A percentile compares a stretch with the other conserved stretches of the same genome.
These are phyloP conservation scores for Cyrtorhinus lividipennis DNA, from an alignment of 1,140 invertebrate genomes.

Conservation along the genomic window DNA sequence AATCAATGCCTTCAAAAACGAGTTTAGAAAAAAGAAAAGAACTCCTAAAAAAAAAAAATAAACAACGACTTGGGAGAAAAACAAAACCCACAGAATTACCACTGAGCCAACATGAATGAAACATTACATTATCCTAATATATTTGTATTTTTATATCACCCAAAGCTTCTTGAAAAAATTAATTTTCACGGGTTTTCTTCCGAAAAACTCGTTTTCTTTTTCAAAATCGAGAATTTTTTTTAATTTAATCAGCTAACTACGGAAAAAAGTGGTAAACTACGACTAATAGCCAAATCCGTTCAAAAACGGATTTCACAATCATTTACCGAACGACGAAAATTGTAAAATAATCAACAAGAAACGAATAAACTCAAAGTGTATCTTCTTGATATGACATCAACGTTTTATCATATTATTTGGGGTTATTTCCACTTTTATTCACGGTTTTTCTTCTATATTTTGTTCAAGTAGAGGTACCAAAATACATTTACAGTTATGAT, in stretches of 20 bases:
- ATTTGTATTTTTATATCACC: slow-evolving; percentile 11
- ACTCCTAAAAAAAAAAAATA: no score
- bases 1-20: no score
- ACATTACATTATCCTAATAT: background rate
- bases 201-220: background rate
- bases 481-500: slow-evolving; percentile 10
- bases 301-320: background rate
- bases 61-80: no score
- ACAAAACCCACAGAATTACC: no score
- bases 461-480: slow-evolving; percentile 2
- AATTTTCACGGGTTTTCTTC: background rate
- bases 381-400: background rate
- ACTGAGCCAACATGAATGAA: background rate
- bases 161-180: slow-evolving; percentile 13
- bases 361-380: background rate
- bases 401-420: background rate
- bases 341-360: background rate
- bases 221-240: background rate
- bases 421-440: background rate
- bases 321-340: background rate
- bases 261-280: background rate
- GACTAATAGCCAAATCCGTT: background rate
- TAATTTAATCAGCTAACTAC: background rate
- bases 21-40: no score
- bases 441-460: background rate